Percentiles rank a stretch among this genome's conserved stretches.
These are phyloP conservation scores for Carollia perspicillata DNA, from an alignment of 2,113 vertebrate genomes.

Conservation along the genomic window DNA sequence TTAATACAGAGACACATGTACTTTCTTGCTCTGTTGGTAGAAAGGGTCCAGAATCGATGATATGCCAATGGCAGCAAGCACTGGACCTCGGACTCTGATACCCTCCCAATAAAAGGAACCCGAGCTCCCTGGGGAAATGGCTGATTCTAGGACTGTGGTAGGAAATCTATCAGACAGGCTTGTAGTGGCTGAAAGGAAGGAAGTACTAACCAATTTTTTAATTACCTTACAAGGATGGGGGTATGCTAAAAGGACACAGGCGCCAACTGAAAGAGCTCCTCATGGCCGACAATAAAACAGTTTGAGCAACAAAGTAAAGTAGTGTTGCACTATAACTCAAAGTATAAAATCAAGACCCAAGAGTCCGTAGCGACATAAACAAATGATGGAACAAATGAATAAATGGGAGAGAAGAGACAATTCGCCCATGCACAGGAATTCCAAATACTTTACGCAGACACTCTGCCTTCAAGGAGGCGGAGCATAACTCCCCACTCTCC, in stretches of 20 bases:
- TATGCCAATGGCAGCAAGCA: not conserved
- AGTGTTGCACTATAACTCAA: not conserved
- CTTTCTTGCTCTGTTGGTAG: not conserved
- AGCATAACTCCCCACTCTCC: no score
- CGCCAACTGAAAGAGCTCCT: not conserved
- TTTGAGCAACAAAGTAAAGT: not conserved
- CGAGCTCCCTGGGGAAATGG: not conserved
- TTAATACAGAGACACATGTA: accelerated
- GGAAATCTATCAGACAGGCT: not conserved
- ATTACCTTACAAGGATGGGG: not conserved
- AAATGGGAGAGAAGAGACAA: not conserved
- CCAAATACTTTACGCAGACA: not conserved
- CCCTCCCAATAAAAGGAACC: not conserved
- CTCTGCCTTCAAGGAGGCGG: not conserved
- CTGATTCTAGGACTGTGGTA: not conserved
- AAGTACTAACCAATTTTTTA: not conserved
- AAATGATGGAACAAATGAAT: not conserved
- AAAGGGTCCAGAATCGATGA: not conserved
- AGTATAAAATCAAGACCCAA: not conserved
- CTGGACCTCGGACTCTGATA: not conserved
- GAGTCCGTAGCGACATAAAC: not conserved
- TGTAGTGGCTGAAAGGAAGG: not conserved
- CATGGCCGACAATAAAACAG: not conserved
- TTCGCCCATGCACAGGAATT: not conserved
- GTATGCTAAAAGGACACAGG: not conserved